These are phyloP conservation scores for Lacerta viridis DNA, from an alignment of 2,797 vertebrate genomes.

Conservation along the genomic window DNA sequence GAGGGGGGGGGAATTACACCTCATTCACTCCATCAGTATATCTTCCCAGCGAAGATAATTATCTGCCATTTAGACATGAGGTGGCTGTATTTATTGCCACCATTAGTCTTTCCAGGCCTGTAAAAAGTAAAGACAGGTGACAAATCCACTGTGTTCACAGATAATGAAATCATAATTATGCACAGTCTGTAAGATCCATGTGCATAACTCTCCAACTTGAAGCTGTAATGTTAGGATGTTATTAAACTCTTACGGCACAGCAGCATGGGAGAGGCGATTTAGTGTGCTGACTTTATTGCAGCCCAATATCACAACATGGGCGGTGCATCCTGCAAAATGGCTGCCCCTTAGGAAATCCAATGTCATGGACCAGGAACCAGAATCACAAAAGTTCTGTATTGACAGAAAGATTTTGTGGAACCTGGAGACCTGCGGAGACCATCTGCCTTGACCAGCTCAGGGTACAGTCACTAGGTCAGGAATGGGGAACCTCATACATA, in stretches of 20 bases:
- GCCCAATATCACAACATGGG: background rate
- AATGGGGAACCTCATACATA: too few relatives aligned
- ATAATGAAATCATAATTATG: conserved; percentile 26
- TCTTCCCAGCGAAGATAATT: conserved; percentile 12
- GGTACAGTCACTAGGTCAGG: too few relatives aligned
- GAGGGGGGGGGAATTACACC: too few relatives aligned
- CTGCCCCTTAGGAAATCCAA: background rate
- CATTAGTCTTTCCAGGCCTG: background rate
- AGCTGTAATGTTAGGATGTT: background rate
- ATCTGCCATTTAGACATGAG: conserved; percentile 10
- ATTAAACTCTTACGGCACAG: conserved; percentile 28
- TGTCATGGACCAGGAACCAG: background rate
- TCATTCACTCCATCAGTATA: background rate
- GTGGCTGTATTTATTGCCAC: conserved; percentile 11
- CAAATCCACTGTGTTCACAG: background rate
- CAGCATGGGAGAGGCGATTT: background rate
- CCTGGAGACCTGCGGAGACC: background rate
- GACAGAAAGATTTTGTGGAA: background rate
- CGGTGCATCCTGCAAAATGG: background rate
- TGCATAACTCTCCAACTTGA: conserved; percentile 33
- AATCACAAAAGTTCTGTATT: background rate
- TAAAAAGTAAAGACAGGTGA: conserved; percentile 13
- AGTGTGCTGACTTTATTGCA: background rate
- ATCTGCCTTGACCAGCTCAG: too few relatives aligned
- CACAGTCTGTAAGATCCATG: background rate